A percentile compares a stretch with the other conserved stretches of the same genome.
Conservation (phyloP, 2,113 vertebrate species). For the Myocastor coypus region DNA sequence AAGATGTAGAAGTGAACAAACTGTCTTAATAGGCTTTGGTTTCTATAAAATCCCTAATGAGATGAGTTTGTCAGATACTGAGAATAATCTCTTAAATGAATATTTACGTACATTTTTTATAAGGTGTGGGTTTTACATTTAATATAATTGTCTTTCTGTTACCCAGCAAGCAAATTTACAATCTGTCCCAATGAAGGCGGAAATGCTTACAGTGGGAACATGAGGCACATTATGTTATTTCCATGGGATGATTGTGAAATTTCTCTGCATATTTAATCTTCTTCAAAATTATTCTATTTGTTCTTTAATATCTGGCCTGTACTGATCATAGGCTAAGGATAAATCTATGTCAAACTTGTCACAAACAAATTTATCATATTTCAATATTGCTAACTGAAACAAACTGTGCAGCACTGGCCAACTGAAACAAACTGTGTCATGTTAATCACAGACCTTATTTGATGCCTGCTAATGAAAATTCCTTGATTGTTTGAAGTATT, state of each 20-base stretch:
- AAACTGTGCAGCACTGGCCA: not conserved
- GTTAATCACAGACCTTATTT: not conserved
- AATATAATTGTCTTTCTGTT: not conserved
- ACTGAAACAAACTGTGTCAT: not conserved
- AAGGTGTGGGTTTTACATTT: not conserved
- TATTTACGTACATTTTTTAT: not conserved
- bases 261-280: not conserved
- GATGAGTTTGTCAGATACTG: not conserved
- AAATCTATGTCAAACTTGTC: not conserved
- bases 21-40: constrained; percentile 33
- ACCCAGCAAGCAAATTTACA: not conserved
- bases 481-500: not conserved
- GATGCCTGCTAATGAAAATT: not conserved
- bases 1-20: not conserved
- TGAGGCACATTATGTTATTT: not conserved
- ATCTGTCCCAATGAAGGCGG: not conserved
- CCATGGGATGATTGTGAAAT: not conserved
- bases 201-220: not conserved
- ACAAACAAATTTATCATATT: not conserved
- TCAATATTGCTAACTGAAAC: not conserved
- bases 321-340: not conserved
- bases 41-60: not conserved
- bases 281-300: not conserved
- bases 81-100: not conserved
- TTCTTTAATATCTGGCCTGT: not conserved